Conservation (phyloP, 2,797 vertebrate genomes). For the Picus viridis region DNA sequence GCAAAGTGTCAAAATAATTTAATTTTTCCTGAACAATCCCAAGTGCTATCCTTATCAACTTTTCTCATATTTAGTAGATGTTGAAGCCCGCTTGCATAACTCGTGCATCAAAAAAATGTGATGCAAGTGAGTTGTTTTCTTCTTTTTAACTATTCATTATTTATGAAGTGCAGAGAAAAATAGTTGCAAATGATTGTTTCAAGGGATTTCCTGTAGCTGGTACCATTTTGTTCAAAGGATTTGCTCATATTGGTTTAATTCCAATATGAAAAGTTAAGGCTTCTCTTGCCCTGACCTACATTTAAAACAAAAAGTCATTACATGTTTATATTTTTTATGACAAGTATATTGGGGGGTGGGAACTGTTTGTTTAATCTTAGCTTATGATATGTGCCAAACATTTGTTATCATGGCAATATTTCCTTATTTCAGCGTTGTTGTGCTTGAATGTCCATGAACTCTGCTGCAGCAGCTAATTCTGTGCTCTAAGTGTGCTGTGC, state of each 20-base stretch:
- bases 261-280: slow-evolving; percentile 67
- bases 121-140: slow-evolving; percentile 40
- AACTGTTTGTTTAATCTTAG: not conserved
- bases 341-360: not conserved
- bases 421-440: not conserved
- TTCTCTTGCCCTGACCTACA: slow-evolving; percentile 58
- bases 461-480: not conserved
- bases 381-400: not conserved
- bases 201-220: slow-evolving; percentile 64
- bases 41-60: slow-evolving; percentile 57
- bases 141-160: slow-evolving; percentile 74
- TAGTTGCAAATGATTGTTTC: slow-evolving; percentile 74
- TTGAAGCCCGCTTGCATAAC: slow-evolving; percentile 68
- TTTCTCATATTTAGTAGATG: slow-evolving; percentile 58
- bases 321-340: not conserved
- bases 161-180: slow-evolving; percentile 73
- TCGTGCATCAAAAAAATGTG: slow-evolving; percentile 55
- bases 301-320: slow-evolving; percentile 7
- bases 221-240: slow-evolving; percentile 63
- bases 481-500: not conserved
- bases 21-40: slow-evolving; percentile 45
- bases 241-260: slow-evolving; percentile 62
- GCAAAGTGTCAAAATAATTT: slow-evolving; percentile 57
- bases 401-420: not conserved
- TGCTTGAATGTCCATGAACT: not conserved